These are phyloP conservation scores for Callimorpha dominula DNA, from an alignment of 2,888 invertebrate genomes.

Conservation along the genomic window DNA sequence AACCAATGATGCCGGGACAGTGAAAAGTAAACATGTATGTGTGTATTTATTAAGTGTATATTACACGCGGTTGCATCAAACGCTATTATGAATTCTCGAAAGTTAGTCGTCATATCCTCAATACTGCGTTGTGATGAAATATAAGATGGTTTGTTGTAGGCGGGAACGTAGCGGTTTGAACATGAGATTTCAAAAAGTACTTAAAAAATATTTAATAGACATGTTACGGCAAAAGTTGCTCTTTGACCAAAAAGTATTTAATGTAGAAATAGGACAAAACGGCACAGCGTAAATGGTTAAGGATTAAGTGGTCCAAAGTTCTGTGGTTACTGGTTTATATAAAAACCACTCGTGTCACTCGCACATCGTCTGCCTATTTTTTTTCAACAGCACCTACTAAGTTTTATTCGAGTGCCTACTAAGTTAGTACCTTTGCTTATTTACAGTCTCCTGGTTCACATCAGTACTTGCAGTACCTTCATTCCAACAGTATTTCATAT, in stretches of 20 bases:
- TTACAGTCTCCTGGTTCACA: too few species aligned
- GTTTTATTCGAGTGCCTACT: too few species aligned
- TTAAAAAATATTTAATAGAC: background rate
- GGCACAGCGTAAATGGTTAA: background rate
- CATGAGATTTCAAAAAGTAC: background rate
- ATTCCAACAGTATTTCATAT: background rate
- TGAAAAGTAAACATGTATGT: slow-evolving; percentile 1
- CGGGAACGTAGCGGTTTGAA: slow-evolving; percentile 2
- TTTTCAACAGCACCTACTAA: too few species aligned
- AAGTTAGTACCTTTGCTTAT: too few species aligned
- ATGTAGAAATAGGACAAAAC: too few species aligned
- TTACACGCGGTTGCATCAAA: slow-evolving; percentile 66
- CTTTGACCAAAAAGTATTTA: too few species aligned
- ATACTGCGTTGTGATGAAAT: slow-evolving; percentile 49
- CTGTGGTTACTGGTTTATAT: background rate
- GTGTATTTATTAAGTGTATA: slow-evolving; percentile 52
- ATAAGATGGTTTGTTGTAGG: slow-evolving; percentile 5
- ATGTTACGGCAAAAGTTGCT: background rate
- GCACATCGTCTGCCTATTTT: background rate
- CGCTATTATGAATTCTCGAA: slow-evolving; percentile 65
- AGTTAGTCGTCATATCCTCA: slow-evolving; percentile 76
- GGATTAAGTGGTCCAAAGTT: background rate
- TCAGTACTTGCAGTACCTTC: background rate
- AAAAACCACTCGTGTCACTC: background rate
- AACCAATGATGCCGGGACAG: background rate